A percentile compares a stretch with the other conserved stretches of the same genome.
Evolutionary conservation across 2,888 invertebrate species (phyloP).

Genomic region (Rhodophaea formosa): DNA sequence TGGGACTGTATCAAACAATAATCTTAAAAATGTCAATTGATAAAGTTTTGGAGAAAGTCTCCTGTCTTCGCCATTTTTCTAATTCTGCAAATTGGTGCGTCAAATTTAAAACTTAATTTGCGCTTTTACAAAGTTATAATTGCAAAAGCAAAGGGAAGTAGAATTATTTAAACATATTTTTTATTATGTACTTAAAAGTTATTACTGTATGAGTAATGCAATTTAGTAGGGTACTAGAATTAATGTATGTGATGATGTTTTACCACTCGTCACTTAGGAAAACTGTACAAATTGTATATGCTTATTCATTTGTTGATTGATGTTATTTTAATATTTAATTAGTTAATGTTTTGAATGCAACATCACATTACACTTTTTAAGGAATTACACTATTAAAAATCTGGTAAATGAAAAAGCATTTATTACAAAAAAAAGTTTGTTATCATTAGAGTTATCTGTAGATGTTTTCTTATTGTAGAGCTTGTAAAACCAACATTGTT

Average conservation of each 20-base stretch:
- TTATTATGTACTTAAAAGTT: conserved; percentile 15
- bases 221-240: conserved; percentile 8
- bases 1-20: not conserved
- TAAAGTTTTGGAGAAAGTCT: conserved; percentile 18
- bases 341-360: not conserved
- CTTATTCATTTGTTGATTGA: conserved; percentile 4
- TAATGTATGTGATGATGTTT: not conserved
- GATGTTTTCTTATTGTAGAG: not conserved
- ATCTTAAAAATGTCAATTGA: conserved; percentile 23
- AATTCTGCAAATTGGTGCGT: conserved; percentile 16
- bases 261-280: not conserved
- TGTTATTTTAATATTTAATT: conserved; percentile 1
- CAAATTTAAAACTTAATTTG: conserved; percentile 4
- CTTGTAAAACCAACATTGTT: not conserved
- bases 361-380: not conserved
- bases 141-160: not conserved
- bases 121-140: not conserved
- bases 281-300: not conserved
- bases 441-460: not conserved
- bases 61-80: conserved; percentile 14
- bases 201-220: not conserved
- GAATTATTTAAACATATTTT: not conserved
- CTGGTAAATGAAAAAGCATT: conserved; percentile 1
- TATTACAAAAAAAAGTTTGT: not conserved
- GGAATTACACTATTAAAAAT: not conserved